Evolutionary conservation across 2,113 vertebrate species (phyloP), one percentile per base, ranked within the genome.

Genomic region (Castor canadensis): DNA sequence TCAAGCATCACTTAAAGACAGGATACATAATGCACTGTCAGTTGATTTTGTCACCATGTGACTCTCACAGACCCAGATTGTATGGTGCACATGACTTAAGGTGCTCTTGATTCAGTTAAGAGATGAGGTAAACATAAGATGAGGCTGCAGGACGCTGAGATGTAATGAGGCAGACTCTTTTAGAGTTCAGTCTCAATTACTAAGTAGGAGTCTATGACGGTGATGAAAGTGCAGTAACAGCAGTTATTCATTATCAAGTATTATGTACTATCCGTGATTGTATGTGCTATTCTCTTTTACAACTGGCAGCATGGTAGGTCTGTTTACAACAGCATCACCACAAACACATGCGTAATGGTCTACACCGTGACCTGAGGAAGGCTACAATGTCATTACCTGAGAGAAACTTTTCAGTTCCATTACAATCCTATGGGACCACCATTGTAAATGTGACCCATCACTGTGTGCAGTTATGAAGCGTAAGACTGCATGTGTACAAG

Each of bases 181-280:
- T n/a, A 24, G 16, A 56, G 62, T 69, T 45, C 6, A 12, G 22
- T 40, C 45, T 24, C 35, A 17, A 8, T 8, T 22, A n/a, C 16
- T 10, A 20, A 64, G 52, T 64, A 47, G 28, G 13, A 69, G 13
- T 4, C 66, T 6, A 24, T 35, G 38, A 6, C n/a, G 3, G 8
- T 13, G 9, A 24, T 16, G 38, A 13, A 8, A 40, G 40, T 12
- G 49, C 8, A 47, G 32, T 22, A 58, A 43, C 15, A 58, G 58
- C 0, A 11, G 28, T 0, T 22, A 20, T 1, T 3, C 45, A 52
- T 45, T 28, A 83, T 19, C 4, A 52, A 56, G n/a, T 3, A n/a
- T 13, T 7, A 19, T 11, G n/a, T n/a, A n/a, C n/a, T n/a, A n/a
- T n/a, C n/a, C n/a, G n/a, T n/a, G n/a, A n/a, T n/a, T n/a, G n/a